Conservation (phyloP, 2,888 invertebrate species). For the Lottia gigantea region DNA sequence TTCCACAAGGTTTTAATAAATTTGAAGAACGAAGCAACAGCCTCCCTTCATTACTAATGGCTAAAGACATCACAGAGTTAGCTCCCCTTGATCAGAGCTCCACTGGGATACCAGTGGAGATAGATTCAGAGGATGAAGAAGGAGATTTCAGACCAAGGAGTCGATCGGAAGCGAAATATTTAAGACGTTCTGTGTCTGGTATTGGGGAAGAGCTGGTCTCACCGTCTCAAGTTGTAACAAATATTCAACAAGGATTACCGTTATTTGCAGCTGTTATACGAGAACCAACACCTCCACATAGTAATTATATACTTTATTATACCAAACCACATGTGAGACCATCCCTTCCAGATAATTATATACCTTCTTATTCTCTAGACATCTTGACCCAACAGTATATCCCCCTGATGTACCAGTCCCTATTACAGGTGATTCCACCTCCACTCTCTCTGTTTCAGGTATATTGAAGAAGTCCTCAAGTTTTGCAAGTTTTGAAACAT, state of each 20-base stretch:
- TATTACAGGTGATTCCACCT: no score
- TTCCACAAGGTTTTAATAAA: not conserved
- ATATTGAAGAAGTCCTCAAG: slow-evolving; percentile 53
- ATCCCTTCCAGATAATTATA: no score
- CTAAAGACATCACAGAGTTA: slow-evolving; percentile 3
- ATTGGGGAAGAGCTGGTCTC: not conserved
- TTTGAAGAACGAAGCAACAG: slow-evolving; percentile 36
- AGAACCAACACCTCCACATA: not conserved
- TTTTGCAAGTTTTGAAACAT: slow-evolving; percentile 51
- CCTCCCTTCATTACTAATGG: slow-evolving; percentile 31
- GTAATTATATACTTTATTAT: not conserved
- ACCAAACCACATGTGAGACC: no score
- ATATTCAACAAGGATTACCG: not conserved
- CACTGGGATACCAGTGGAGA: not conserved
- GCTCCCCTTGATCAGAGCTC: not conserved
- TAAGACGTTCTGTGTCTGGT: slow-evolving; percentile 11
- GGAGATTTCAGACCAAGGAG: slow-evolving; percentile 28
- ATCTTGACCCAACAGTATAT: no score
- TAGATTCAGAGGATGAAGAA: slow-evolving; percentile 1
- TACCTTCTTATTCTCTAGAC: no score
- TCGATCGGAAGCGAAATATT: slow-evolving; percentile 31
- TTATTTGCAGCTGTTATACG: not conserved
- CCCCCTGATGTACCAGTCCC: no score
- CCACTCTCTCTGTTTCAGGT: slow-evolving; percentile 26
- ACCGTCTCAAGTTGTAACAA: not conserved